A percentile compares a stretch with the other conserved stretches of the same genome.
Conservation (phyloP, 92 coral and sea anemone species). For the Porites cylindrica region DNA sequence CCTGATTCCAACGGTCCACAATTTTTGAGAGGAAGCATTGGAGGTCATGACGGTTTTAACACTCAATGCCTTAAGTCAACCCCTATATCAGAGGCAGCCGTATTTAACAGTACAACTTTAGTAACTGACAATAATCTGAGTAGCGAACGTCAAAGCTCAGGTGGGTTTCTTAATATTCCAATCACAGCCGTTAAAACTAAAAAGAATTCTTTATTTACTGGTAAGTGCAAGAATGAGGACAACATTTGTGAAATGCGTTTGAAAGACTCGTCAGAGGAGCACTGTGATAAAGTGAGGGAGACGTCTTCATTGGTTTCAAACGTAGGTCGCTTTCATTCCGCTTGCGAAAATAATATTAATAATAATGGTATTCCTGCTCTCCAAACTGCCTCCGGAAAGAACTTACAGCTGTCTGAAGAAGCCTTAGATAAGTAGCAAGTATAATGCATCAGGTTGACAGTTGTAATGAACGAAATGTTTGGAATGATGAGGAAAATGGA, state of each 20-base stretch:
- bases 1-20: no score
- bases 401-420: constrained; percentile 59
- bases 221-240: not conserved
- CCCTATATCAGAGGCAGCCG: not conserved
- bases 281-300: not conserved
- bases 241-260: not conserved
- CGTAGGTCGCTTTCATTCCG: not conserved
- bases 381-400: constrained; percentile 78
- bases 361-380: constrained; percentile 39
- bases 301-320: not conserved
- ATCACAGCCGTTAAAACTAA: not conserved
- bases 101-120: not conserved
- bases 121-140: not conserved
- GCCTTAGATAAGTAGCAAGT: constrained; percentile 62
- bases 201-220: no score
- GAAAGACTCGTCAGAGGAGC: not conserved
- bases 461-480: not conserved
- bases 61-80: not conserved
- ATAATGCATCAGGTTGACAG: constrained; percentile 20
- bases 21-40: not conserved
- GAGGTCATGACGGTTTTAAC: not conserved
- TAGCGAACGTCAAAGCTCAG: not conserved
- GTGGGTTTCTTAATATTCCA: not conserved
- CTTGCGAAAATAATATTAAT: not conserved
- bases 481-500: not conserved